phyloP scores from a whole-genome alignment of 2,113 vertebrate species.

The Galemys pyrenaicus region DNA sequence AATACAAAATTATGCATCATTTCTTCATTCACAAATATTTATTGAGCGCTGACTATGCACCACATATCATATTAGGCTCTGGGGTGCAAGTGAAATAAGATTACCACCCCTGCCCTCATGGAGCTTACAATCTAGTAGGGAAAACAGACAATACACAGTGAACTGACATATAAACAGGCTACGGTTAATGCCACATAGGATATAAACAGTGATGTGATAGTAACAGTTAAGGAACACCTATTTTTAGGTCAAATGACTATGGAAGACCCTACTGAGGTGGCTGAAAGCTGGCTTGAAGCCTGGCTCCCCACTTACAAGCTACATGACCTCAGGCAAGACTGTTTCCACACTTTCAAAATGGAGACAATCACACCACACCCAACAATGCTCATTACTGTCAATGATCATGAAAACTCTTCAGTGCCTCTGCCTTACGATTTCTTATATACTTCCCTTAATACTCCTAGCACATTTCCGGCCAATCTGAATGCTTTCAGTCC shows the following conservation, averaged over 20 bases:
- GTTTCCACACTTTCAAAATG: background rate
- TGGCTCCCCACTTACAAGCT: background rate
- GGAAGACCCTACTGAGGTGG: background rate
- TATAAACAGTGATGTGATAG: background rate
- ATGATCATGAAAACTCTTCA: background rate
- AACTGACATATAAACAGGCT: background rate
- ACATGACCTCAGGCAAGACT: background rate
- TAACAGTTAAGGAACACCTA: background rate
- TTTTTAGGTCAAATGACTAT: background rate
- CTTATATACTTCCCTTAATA: background rate
- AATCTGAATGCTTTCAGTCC: background rate
- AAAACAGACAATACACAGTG: background rate
- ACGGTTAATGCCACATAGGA: background rate
- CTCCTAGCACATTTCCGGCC: background rate
- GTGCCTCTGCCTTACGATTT: background rate
- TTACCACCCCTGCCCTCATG: background rate
- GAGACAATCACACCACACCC: background rate
- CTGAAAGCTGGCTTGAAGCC: background rate
- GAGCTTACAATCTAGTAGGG: slow-evolving; percentile 63
- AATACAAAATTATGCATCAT: background rate
- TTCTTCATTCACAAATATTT: slow-evolving; percentile 53
- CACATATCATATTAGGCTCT: background rate
- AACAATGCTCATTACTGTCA: background rate
- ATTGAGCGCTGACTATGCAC: slow-evolving; percentile 47
- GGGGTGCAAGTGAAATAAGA: background rate